These are phyloP conservation scores for Ispidina lecontei DNA, from an alignment of 2,797 vertebrate species.

Conservation along the genomic window DNA sequence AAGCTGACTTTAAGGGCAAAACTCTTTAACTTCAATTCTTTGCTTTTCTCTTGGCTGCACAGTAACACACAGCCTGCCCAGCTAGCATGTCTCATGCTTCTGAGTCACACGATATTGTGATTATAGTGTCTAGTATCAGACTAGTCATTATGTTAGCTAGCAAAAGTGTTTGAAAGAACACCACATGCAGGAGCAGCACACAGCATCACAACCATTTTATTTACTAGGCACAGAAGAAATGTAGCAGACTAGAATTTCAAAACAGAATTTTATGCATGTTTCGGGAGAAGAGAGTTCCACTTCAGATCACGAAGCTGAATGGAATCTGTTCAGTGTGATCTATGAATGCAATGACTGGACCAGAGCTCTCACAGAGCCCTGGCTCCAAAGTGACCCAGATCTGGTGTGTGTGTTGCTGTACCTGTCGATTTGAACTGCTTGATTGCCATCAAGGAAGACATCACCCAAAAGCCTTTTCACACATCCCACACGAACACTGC, in stretches of 20 bases:
- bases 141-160: constrained; percentile 57
- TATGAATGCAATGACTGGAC: background rate
- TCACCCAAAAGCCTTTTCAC: background rate
- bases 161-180: constrained; percentile 42
- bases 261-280: background rate
- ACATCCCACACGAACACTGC: background rate
- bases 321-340: background rate
- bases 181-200: background rate
- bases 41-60: constrained; percentile 45
- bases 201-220: constrained; percentile 2
- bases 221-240: constrained; percentile 4
- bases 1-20: constrained; percentile 27
- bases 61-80: constrained; percentile 24
- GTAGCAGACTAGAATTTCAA: background rate
- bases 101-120: constrained; percentile 58
- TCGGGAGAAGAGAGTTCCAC: background rate
- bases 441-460: background rate
- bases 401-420: background rate
- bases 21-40: constrained; percentile 13
- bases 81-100: constrained; percentile 36
- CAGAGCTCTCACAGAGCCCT: background rate
- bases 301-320: background rate
- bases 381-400: background rate
- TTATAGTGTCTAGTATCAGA: constrained; percentile 48
- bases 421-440: background rate